Evolutionary conservation across 1,140 invertebrate genomes (phyloP).

Genomic region (Caenorhabditis briggsae): DNA sequence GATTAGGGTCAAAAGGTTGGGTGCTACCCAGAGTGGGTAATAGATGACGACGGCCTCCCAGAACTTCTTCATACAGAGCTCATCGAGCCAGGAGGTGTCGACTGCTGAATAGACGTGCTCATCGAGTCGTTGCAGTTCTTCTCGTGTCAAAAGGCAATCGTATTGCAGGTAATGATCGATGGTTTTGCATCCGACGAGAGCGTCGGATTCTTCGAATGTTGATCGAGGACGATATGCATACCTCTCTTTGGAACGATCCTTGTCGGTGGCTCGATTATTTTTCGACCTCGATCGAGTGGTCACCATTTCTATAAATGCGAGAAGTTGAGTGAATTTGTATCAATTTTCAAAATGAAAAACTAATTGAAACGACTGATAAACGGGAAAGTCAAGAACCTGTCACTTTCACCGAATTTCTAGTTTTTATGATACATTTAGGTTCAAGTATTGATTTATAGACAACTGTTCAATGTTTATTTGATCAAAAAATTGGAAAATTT

Average conservation of each 20-base stretch:
- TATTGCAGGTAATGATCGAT: slow-evolving; percentile 59
- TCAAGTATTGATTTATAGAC: too few relatives aligned
- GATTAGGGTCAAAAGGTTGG: slow-evolving; percentile 94
- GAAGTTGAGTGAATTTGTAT: background rate
- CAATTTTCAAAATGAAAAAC: background rate
- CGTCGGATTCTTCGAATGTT: slow-evolving; percentile 38
- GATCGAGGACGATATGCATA: slow-evolving; percentile 35
- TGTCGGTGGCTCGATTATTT: slow-evolving; percentile 26
- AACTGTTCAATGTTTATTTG: background rate
- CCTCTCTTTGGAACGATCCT: slow-evolving; percentile 41
- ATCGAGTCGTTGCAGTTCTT: slow-evolving; percentile 86
- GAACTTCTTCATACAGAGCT: slow-evolving; percentile 81
- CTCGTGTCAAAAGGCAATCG: slow-evolving; percentile 67
- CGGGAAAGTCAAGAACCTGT: background rate
- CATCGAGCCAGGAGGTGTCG: slow-evolving; percentile 72
- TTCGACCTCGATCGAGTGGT: slow-evolving; percentile 42
- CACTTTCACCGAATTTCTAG: background rate
- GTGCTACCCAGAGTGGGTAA: slow-evolving; percentile 93
- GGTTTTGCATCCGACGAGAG: slow-evolving; percentile 8
- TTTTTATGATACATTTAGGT: too few relatives aligned
- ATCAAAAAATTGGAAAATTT: background rate
- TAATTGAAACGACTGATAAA: background rate
- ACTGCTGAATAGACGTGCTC: slow-evolving; percentile 93
- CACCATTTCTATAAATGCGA: slow-evolving; percentile 21
- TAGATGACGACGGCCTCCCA: slow-evolving; percentile 95